A percentile compares a stretch with the other conserved stretches of the same genome.
phyloP scores from a whole-genome alignment of 2,888 invertebrate species.

The Euspilapteryx auroguttella region DNA sequence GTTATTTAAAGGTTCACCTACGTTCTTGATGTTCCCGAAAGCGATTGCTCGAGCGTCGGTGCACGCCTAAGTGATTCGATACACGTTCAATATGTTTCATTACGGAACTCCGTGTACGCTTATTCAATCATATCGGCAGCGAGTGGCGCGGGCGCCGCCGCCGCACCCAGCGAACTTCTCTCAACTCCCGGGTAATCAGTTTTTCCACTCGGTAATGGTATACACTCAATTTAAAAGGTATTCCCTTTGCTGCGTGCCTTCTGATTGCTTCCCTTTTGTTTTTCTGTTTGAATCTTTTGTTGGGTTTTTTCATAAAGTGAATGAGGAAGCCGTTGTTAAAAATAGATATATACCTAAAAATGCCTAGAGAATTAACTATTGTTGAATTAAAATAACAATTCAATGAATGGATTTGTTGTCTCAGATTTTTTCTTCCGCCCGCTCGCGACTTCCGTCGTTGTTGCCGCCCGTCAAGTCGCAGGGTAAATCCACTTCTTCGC shows the following conservation, averaged over 20 bases:
- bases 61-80: constrained; percentile 54
- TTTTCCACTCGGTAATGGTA: constrained; percentile 37
- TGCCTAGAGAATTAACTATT: too few species aligned
- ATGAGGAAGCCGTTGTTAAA: too few species aligned
- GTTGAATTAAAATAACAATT: too few species aligned
- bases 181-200: constrained; percentile 44
- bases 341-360: too few species aligned
- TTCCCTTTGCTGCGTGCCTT: background rate
- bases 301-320: too few species aligned
- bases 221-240: constrained; percentile 25
- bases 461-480: constrained; percentile 14
- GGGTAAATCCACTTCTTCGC: constrained; percentile 22
- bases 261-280: background rate
- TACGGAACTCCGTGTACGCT: constrained; percentile 44
- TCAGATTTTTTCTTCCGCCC: constrained; percentile 25
- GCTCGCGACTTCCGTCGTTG: constrained; percentile 19
- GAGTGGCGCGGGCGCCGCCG: constrained; percentile 24
- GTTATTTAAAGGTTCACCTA: constrained; percentile 50
- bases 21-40: constrained; percentile 40
- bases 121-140: constrained; percentile 53
- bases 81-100: constrained; percentile 61
- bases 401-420: constrained; percentile 16
- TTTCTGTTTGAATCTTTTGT: too few species aligned
- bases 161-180: constrained; percentile 26
- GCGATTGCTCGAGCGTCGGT: constrained; percentile 40